Conservation (phyloP, 64 coral and sea anemone genomes). For the Porites lutea region DNA sequence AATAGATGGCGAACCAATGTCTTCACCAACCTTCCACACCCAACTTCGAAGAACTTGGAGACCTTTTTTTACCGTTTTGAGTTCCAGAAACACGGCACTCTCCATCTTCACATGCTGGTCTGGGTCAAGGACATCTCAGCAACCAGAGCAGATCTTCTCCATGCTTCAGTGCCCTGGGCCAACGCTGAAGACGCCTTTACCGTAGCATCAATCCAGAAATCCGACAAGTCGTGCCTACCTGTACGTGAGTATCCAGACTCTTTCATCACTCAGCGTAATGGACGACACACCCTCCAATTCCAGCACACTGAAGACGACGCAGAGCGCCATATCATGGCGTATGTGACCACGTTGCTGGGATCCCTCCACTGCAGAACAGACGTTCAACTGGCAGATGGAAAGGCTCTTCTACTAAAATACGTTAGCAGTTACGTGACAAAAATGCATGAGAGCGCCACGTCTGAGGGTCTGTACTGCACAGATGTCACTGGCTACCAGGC, state of each 20-base stretch:
- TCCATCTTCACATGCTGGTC: no score
- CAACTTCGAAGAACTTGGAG: no score
- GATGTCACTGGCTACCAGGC: slow-evolving; percentile 20
- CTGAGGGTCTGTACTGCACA: slow-evolving; percentile 22
- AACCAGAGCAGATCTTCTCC: neutral
- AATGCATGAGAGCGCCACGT: neutral
- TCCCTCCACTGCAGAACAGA: slow-evolving; percentile 42
- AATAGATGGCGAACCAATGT: neutral
- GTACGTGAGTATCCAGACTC: neutral
- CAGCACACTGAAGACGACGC: slow-evolving; percentile 21
- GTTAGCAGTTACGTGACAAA: slow-evolving; percentile 61
- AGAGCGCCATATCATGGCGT: slow-evolving; percentile 18
- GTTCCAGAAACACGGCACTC: no score
- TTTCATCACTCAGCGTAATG: neutral
- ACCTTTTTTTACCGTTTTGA: no score
- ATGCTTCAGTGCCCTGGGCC: slow-evolving; percentile 41
- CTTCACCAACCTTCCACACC: neutral
- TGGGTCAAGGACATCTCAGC: no score
- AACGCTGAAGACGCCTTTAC: slow-evolving; percentile 5
- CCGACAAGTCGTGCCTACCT: neutral
- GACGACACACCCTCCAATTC: neutral
- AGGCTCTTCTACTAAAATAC: slow-evolving; percentile 36
- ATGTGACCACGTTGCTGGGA: slow-evolving; percentile 27
- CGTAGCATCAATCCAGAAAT: slow-evolving; percentile 55
- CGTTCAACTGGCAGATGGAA: slow-evolving; percentile 44